A percentile compares a stretch with the other conserved stretches of the same genome.
Conservation (phyloP, 2,888 invertebrate genomes). For the Zaprionus bogoriensis region DNA sequence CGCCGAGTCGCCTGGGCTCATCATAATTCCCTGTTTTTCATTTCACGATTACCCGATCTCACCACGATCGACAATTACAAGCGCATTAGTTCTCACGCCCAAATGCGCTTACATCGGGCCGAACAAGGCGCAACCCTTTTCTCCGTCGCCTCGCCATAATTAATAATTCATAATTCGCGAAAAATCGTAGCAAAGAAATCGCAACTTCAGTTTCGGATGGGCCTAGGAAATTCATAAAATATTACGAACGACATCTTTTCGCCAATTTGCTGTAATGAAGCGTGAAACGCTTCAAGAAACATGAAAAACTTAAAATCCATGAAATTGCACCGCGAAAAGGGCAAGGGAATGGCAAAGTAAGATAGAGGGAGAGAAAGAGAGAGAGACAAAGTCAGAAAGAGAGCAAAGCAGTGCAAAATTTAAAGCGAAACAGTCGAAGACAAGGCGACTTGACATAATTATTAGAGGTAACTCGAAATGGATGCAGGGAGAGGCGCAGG, state of each 20-base stretch:
- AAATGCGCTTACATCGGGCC: constrained; percentile 56
- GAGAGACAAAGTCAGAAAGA: neutral
- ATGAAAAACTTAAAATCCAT: constrained; percentile 58
- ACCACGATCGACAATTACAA: constrained; percentile 60
- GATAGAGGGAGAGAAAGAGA: neutral
- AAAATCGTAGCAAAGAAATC: constrained; percentile 18
- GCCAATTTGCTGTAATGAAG: constrained; percentile 68
- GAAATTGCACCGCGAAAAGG: constrained; percentile 55
- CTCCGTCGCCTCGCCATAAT: constrained; percentile 41
- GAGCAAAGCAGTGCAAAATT: neutral
- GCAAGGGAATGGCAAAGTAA: constrained; percentile 1
- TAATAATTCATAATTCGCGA: constrained; percentile 74
- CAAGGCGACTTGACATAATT: constrained; percentile 66
- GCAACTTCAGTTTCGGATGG: constrained; percentile 28
- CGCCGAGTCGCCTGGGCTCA: constrained; percentile 31
- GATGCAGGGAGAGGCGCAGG: neutral
- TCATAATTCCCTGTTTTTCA: constrained; percentile 14
- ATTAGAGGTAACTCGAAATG: constrained; percentile 42
- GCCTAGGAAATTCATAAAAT: constrained; percentile 58
- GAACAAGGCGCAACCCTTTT: constrained; percentile 26
- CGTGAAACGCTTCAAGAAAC: constrained; percentile 62
- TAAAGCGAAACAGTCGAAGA: constrained; percentile 2
- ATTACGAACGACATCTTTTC: constrained; percentile 31
- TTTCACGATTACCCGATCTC: constrained; percentile 11
- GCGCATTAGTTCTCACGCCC: constrained; percentile 72